Conservation (phyloP, 1,140 invertebrate genomes). For the Drosophila punjabiensis region DNA sequence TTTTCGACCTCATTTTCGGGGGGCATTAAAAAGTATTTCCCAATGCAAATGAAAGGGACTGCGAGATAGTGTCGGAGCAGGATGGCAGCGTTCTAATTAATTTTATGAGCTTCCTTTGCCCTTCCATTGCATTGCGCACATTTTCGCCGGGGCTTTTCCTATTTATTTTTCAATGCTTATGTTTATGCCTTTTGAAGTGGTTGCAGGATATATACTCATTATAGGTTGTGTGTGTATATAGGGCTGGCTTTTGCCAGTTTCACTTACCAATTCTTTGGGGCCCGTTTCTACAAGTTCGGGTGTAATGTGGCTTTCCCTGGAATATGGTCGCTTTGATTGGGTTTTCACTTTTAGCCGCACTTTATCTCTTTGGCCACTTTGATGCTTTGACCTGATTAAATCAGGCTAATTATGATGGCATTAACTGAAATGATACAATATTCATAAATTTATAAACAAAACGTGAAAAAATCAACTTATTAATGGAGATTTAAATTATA, state of each 20-base stretch:
- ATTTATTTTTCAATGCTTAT: conserved; percentile 36
- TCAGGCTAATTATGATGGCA: conserved; percentile 27
- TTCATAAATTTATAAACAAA: conserved; percentile 3
- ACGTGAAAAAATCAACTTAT: neutral
- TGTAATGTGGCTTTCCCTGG: conserved; percentile 1
- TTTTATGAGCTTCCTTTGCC: conserved; percentile 68
- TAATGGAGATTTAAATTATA: neutral
- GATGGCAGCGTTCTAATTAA: conserved; percentile 67
- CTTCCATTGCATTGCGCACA: conserved; percentile 53
- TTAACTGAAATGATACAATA: conserved; percentile 20
- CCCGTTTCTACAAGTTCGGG: conserved; percentile 10
- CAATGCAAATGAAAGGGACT: conserved; percentile 57
- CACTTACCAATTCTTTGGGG: conserved; percentile 33
- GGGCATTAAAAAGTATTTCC: conserved; percentile 28
- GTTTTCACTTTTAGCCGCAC: conserved; percentile 22
- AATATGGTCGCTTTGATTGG: conserved; percentile 30
- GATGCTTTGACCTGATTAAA: conserved; percentile 26
- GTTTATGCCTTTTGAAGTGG: conserved; percentile 57
- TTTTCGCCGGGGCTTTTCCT: conserved; percentile 18
- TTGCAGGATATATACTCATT: conserved; percentile 25
- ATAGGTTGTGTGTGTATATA: conserved; percentile 6
- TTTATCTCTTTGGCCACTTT: conserved; percentile 19
- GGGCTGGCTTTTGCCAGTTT: conserved; percentile 13
- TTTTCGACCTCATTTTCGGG: conserved; percentile 9
- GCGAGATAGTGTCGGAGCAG: conserved; percentile 14